These are phyloP conservation scores for Bombus haemorrhoidalis DNA, from an alignment of 1,140 invertebrate species.

Conservation along the genomic window DNA sequence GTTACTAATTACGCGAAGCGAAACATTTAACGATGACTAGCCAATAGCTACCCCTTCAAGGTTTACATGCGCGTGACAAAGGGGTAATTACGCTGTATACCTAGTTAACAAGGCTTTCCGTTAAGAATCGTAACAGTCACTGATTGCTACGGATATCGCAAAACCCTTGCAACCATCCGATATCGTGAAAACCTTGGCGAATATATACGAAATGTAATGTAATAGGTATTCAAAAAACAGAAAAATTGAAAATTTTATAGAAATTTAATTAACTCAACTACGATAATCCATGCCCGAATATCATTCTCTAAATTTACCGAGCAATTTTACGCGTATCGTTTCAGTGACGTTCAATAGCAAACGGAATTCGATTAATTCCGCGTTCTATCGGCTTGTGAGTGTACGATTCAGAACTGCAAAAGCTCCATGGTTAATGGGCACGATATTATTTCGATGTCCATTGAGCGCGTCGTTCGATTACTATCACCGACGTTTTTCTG, in stretches of 20 bases:
- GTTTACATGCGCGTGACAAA: constrained; percentile 42
- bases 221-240: neutral
- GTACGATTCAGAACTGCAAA: neutral
- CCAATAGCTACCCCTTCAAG: constrained; percentile 34
- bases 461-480: neutral
- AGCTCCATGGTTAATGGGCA: neutral
- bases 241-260: neutral
- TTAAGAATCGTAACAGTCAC: constrained; percentile 43
- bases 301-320: neutral
- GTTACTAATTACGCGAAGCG: constrained; percentile 57
- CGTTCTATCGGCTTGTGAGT: neutral
- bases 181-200: too few species aligned
- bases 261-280: neutral
- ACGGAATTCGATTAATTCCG: constrained; percentile 24
- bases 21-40: constrained; percentile 61
- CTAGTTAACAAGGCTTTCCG: constrained; percentile 45
- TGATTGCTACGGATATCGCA: neutral
- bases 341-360: neutral
- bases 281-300: neutral
- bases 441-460: constrained; percentile 17
- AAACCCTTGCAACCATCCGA: too few species aligned
- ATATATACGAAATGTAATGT: too few species aligned
- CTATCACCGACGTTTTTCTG: neutral
- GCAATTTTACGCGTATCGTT: neutral
- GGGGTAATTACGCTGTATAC: constrained; percentile 52